phyloP scores from a whole-genome alignment of 2,113 vertebrate species.

The Symphodus melops region DNA sequence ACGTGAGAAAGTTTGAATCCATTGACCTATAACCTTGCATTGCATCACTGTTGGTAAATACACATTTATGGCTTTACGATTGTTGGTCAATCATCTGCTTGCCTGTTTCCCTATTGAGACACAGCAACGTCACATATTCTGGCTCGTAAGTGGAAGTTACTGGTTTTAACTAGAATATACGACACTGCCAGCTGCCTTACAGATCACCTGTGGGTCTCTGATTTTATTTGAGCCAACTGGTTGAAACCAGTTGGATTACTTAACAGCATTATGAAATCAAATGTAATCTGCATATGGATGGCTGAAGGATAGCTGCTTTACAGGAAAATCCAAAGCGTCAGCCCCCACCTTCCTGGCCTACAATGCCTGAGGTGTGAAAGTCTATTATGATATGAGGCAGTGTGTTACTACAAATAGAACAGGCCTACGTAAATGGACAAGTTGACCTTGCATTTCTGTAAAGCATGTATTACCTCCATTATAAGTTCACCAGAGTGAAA shows the following conservation, averaged over 20 bases:
- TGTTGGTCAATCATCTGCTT: neutral
- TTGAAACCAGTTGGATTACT: neutral
- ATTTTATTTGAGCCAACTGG: neutral
- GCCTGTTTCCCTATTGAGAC: neutral
- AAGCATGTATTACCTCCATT: conserved; percentile 35
- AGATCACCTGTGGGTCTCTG: neutral
- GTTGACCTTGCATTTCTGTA: conserved; percentile 17
- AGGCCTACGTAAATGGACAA: neutral
- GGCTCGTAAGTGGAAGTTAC: conserved; percentile 6
- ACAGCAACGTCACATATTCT: neutral
- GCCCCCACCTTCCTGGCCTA: neutral
- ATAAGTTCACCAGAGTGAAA: conserved; percentile 31
- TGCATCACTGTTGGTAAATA: conserved; percentile 18
- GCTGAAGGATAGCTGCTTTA: neutral
- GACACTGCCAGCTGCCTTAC: neutral
- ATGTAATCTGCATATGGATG: neutral
- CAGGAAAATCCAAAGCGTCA: neutral
- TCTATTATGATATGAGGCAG: neutral
- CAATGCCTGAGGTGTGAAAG: neutral
- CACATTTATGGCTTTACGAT: conserved; percentile 49
- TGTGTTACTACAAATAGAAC: neutral
- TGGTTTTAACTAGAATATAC: neutral
- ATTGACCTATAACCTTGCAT: neutral
- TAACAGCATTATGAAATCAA: neutral
- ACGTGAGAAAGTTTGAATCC: neutral